Conservation (phyloP, 2,888 invertebrate species). For the Parasteatoda lunata region DNA sequence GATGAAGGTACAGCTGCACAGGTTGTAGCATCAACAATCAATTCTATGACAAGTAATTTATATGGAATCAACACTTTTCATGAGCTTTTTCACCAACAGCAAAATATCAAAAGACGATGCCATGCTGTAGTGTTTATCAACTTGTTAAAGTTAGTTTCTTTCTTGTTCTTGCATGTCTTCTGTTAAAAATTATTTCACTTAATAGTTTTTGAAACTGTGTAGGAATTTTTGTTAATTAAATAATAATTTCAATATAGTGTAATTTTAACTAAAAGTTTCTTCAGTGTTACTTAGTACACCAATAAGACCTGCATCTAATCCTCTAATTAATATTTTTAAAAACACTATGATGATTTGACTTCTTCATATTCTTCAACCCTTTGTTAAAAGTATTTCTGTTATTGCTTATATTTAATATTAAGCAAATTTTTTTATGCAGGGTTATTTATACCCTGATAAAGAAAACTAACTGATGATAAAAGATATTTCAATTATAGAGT, state of each 20-base stretch:
- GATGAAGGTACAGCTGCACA: background rate
- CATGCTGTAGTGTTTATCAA: slow-evolving; percentile 10
- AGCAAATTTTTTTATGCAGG: too few relatives aligned
- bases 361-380: too few relatives aligned
- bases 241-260: background rate
- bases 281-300: too few relatives aligned
- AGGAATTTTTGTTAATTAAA: background rate
- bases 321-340: too few relatives aligned
- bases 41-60: background rate
- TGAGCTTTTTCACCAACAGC: background rate
- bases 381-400: too few relatives aligned
- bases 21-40: slow-evolving; percentile 5
- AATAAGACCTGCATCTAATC: too few relatives aligned
- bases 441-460: too few relatives aligned
- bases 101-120: background rate
- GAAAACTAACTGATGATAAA: too few relatives aligned
- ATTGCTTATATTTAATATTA: too few relatives aligned
- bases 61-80: background rate
- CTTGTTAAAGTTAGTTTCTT: slow-evolving; percentile 9
- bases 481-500: too few relatives aligned
- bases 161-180: background rate
- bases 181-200: background rate
- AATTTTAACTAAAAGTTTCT: too few relatives aligned
- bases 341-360: too few relatives aligned
- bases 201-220: background rate